A percentile compares a stretch with the other conserved stretches of the same genome.
Evolutionary conservation across 2,113 vertebrate species (phyloP).

Genomic region (Microcebus lehilahytsara): DNA sequence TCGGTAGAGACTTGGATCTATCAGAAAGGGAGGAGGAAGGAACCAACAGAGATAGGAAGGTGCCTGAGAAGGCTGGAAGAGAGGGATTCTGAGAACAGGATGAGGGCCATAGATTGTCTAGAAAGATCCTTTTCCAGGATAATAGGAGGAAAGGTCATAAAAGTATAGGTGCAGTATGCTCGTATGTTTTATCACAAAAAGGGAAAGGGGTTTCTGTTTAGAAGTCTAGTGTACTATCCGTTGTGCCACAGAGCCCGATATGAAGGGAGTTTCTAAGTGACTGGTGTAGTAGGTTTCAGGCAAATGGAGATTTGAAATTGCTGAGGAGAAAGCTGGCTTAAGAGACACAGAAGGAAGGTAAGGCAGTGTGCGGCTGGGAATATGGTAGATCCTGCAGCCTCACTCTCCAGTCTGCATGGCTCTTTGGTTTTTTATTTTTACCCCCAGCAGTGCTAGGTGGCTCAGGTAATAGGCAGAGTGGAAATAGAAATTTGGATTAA

Average conservation of each 20-base stretch:
- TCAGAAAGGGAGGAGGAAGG: not conserved
- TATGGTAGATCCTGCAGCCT: not conserved
- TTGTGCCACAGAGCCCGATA: too few relatives aligned
- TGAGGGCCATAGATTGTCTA: not conserved
- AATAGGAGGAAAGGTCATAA: not conserved
- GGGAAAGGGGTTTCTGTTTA: not conserved
- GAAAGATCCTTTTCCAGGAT: not conserved
- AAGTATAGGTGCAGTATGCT: not conserved
- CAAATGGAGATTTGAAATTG: not conserved
- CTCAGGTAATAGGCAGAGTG: not conserved
- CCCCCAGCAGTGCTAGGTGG: not conserved
- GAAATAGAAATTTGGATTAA: not conserved
- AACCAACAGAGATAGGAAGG: not conserved
- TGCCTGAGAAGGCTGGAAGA: not conserved
- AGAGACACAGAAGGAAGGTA: not conserved
- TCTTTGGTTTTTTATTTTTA: not conserved
- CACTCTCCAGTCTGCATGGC: not conserved
- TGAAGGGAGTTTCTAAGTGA: not conserved
- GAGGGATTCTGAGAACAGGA: not conserved
- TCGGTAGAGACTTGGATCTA: not conserved
- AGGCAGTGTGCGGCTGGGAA: not conserved
- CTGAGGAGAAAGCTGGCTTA: not conserved
- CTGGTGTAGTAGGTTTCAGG: not conserved
- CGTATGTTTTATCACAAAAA: not conserved
- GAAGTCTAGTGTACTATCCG: too few relatives aligned